Conservation (phyloP, 2,797 vertebrate genomes). For the Alexandromys oeconomus region DNA sequence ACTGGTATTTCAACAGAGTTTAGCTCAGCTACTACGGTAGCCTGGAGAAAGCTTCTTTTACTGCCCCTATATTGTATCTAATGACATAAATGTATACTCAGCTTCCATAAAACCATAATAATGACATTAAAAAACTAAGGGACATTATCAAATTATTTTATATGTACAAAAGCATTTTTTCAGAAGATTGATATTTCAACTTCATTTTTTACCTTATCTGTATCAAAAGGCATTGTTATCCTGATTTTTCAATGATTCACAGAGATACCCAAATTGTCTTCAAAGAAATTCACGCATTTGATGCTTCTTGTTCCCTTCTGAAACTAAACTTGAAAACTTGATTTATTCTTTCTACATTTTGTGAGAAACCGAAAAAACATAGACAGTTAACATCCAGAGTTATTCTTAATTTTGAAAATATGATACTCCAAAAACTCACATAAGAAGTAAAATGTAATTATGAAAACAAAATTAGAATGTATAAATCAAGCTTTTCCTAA, state of each 20-base stretch:
- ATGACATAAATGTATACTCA: not conserved
- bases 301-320: constrained; percentile 46
- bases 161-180: not conserved
- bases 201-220: constrained; percentile 9
- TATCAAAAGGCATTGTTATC: constrained; percentile 49
- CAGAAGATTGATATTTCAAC: constrained; percentile 15
- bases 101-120: constrained; percentile 12
- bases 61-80: not conserved
- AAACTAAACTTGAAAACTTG: constrained; percentile 52
- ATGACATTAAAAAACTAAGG: not conserved
- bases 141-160: constrained; percentile 37
- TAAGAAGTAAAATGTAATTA: constrained; percentile 4
- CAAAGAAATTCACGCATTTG: not conserved
- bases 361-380: not conserved
- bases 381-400: not conserved
- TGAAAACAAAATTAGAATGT: not conserved
- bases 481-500: not conserved
- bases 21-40: not conserved
- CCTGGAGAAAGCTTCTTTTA: not conserved
- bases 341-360: not conserved
- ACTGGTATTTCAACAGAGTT: not conserved
- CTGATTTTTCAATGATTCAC: not conserved
- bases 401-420: constrained; percentile 21
- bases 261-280: not conserved
- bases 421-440: not conserved